These are phyloP conservation scores for Rhipidura dahli DNA, from an alignment of 2,113 vertebrate species.

Conservation along the genomic window DNA sequence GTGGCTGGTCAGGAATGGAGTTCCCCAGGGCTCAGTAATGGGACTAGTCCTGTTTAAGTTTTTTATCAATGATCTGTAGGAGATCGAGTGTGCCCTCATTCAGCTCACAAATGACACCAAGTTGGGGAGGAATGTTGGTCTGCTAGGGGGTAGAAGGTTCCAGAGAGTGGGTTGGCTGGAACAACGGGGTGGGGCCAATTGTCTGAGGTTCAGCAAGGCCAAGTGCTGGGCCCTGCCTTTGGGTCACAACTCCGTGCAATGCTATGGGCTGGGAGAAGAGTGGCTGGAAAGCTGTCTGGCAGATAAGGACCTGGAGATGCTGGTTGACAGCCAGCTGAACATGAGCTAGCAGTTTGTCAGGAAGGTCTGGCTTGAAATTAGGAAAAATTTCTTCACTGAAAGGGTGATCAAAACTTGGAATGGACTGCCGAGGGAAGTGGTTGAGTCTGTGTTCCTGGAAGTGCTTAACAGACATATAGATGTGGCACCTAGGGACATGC, in stretches of 20 bases:
- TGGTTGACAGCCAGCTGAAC: neutral
- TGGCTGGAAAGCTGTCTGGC: neutral
- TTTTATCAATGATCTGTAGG: neutral
- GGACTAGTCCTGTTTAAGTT: neutral
- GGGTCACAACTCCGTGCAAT: neutral
- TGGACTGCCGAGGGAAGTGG: neutral
- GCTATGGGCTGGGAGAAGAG: neutral
- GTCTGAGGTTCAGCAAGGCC: neutral
- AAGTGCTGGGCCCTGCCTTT: neutral
- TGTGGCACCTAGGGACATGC: neutral
- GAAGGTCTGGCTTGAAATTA: neutral
- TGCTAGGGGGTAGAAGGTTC: neutral
- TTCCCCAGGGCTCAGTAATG: neutral
- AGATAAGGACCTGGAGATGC: neutral
- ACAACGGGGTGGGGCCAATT: fast-evolving
- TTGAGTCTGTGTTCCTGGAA: neutral
- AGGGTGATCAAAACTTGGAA: neutral
- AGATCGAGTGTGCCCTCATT: no score
- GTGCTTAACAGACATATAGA: neutral
- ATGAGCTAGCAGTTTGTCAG: neutral
- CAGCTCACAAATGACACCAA: neutral
- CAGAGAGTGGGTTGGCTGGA: neutral
- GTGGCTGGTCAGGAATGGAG: neutral
- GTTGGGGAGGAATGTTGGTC: neutral
- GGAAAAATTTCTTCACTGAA: neutral